A percentile compares a stretch with the other conserved stretches of the same genome.
Conservation (phyloP, 2,797 vertebrate genomes). For the Darevskia nairensis region DNA sequence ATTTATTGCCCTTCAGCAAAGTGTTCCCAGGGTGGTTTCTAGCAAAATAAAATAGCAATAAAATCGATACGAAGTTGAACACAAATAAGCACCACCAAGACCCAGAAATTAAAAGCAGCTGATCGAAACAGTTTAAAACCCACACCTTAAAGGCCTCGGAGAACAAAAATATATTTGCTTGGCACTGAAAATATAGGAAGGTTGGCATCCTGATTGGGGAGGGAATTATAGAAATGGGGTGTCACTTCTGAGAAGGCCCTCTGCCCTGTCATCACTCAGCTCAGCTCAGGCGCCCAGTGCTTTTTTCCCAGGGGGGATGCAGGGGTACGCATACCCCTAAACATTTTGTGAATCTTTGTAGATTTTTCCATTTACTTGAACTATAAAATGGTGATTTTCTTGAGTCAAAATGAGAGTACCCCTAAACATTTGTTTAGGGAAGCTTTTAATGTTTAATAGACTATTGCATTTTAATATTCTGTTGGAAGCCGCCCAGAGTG, state of each 20-base stretch:
- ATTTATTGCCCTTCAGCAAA: not conserved
- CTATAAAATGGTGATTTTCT: too few relatives aligned
- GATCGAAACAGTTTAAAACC: not conserved
- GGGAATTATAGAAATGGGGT: not conserved
- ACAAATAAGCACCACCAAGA: not conserved
- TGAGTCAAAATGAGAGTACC: too few relatives aligned
- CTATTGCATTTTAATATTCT: too few relatives aligned
- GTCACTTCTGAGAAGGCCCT: not conserved
- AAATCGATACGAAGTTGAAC: not conserved
- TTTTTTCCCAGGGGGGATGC: too few relatives aligned
- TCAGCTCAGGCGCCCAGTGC: not conserved
- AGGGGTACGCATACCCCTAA: too few relatives aligned
- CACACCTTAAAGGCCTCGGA: not conserved
- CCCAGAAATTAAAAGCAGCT: not conserved
- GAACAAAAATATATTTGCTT: not conserved
- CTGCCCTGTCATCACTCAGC: not conserved
- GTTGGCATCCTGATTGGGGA: not conserved
- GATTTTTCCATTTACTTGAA: too few relatives aligned
- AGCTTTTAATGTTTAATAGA: too few relatives aligned
- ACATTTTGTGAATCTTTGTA: too few relatives aligned
- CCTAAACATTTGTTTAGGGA: too few relatives aligned
- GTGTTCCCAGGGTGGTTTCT: not conserved
- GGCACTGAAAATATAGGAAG: not conserved
- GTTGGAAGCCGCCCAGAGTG: too few relatives aligned
- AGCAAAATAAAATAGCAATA: not conserved